phyloP scores from a whole-genome alignment of 92 coral and sea anemone genomes.

The Siderastrea siderea region DNA sequence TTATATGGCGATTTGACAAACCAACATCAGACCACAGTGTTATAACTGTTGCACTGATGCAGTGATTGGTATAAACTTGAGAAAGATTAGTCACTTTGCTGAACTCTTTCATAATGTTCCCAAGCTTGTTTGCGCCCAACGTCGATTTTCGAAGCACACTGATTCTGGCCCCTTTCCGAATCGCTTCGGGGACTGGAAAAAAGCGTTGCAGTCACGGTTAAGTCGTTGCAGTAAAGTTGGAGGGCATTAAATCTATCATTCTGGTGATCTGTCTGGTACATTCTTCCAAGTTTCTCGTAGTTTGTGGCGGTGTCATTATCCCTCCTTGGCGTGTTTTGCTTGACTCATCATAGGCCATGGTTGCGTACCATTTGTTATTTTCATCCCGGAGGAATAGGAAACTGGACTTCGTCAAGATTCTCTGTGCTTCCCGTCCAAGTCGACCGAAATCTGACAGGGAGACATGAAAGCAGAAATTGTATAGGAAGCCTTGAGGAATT shows the following conservation, averaged over 20 bases:
- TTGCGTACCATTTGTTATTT: conserved; percentile 36
- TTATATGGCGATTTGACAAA: conserved; percentile 5
- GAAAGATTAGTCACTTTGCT: not conserved
- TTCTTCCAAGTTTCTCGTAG: not conserved
- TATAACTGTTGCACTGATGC: not conserved
- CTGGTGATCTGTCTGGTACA: not conserved
- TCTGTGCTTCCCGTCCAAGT: conserved; percentile 70
- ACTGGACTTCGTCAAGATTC: conserved; percentile 45
- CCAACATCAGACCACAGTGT: conserved; percentile 6
- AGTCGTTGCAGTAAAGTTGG: not conserved
- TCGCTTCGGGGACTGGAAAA: not conserved
- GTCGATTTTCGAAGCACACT: conserved; percentile 5
- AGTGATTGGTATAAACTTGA: not conserved
- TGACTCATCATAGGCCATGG: conserved; percentile 64
- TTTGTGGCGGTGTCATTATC: not conserved
- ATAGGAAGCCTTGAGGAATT: conserved; percentile 54
- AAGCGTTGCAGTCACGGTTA: not conserved
- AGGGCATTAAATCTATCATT: not conserved
- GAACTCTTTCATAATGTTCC: not conserved
- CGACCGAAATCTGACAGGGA: conserved; percentile 63
- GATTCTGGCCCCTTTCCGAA: not conserved
- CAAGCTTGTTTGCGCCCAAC: not conserved
- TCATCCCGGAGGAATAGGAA: conserved; percentile 52
- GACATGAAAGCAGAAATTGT: conserved; percentile 63
- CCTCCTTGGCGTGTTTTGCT: conserved; percentile 72